Evolutionary conservation across 2,888 invertebrate species (phyloP).

Genomic region (Griposia aprilina): DNA sequence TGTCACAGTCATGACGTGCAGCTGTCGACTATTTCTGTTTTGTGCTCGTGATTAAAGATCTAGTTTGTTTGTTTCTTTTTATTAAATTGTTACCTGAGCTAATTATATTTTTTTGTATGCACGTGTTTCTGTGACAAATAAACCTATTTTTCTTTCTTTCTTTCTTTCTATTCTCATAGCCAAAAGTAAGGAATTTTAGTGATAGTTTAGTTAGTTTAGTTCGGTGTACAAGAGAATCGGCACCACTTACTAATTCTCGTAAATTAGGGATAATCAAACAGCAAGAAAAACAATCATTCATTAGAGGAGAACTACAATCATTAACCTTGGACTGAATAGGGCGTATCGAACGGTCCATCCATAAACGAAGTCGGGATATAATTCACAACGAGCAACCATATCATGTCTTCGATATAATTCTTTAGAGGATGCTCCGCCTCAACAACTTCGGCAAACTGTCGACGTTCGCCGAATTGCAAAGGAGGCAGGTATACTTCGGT

Average conservation of each 20-base stretch:
- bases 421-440: slow-evolving; percentile 61
- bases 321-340: slow-evolving; percentile 79
- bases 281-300: neutral
- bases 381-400: slow-evolving; percentile 76
- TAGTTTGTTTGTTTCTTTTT: too few relatives aligned
- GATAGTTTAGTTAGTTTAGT: too few relatives aligned
- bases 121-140: too few relatives aligned
- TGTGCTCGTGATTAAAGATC: too few relatives aligned
- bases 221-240: too few relatives aligned
- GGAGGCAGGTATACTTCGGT: slow-evolving; percentile 78
- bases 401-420: slow-evolving; percentile 70
- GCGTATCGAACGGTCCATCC: slow-evolving; percentile 80
- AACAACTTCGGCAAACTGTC: slow-evolving; percentile 81
- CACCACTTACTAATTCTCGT: neutral
- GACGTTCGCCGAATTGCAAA: slow-evolving; percentile 77
- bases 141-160: too few relatives aligned
- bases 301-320: neutral
- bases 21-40: too few relatives aligned
- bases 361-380: slow-evolving; percentile 79
- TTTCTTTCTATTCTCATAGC: too few relatives aligned
- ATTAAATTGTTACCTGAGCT: too few relatives aligned
- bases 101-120: too few relatives aligned
- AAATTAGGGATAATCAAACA: neutral
- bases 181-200: too few relatives aligned
- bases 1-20: too few relatives aligned